These are phyloP conservation scores for Dallia pectoralis DNA, from an alignment of 2,797 vertebrate species.

Conservation along the genomic window DNA sequence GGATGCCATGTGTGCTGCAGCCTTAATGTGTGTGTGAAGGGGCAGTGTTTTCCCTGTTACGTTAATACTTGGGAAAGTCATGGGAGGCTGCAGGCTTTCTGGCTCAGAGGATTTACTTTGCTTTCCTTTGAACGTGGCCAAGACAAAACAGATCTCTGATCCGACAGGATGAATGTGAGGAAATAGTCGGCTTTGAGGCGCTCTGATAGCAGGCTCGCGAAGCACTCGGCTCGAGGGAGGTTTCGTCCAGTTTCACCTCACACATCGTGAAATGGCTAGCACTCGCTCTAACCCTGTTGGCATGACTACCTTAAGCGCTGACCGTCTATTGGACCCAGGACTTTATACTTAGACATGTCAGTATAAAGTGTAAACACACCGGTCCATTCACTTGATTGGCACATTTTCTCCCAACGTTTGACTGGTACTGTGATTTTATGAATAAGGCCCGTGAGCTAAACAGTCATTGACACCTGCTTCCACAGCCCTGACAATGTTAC, in stretches of 20 bases:
- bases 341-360: no score
- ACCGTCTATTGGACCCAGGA: not conserved
- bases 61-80: slow-evolving; percentile 9
- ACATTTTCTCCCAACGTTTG: no score
- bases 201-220: slow-evolving; percentile 6
- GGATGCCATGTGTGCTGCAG: not conserved
- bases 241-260: not conserved
- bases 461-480: no score
- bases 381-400: no score
- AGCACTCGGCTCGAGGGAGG: slow-evolving; percentile 7
- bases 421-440: no score
- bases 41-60: not conserved
- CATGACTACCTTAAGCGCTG: slow-evolving; percentile 25
- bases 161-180: slow-evolving; percentile 36
- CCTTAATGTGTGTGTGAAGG: no score
- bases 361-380: no score
- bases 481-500: no score
- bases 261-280: not conserved
- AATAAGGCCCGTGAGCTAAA: no score
- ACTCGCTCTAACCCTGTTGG: not conserved
- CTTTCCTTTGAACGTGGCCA: slow-evolving; percentile 24
- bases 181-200: slow-evolving; percentile 40
- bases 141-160: slow-evolving; percentile 29
- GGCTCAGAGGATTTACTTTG: slow-evolving; percentile 20
- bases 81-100: slow-evolving; percentile 29